Evolutionary conservation across 2,797 vertebrate species (phyloP).

Genomic region (Hyperoplus lanceolatus): DNA sequence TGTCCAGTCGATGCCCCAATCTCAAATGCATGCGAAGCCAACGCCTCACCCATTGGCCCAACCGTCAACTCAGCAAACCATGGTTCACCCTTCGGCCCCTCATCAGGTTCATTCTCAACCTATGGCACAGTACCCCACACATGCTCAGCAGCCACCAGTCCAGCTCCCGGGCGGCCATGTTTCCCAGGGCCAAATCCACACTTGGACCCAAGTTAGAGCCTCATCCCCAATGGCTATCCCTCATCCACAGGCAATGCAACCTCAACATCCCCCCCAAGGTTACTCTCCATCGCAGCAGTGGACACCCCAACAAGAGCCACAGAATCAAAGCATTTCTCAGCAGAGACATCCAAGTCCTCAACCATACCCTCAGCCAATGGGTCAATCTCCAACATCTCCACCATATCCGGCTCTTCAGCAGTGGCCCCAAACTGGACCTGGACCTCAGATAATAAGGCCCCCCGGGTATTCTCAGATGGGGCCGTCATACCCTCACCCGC

Average conservation of each 20-base stretch:
- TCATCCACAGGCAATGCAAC: conserved; percentile 57
- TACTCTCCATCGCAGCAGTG: conserved; percentile 69
- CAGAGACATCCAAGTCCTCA: conserved; percentile 58
- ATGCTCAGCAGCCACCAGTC: conserved; percentile 29
- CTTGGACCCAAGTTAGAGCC: conserved; percentile 61
- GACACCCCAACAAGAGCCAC: conserved; percentile 62
- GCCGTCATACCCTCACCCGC: conserved; percentile 48
- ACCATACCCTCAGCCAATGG: conserved; percentile 48
- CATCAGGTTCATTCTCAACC: conserved; percentile 36
- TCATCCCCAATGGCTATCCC: conserved; percentile 57
- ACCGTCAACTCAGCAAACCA: conserved; percentile 15
- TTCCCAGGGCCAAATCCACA: conserved; percentile 50
- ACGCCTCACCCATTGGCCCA: conserved; percentile 9
- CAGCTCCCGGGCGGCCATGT: conserved; percentile 51
- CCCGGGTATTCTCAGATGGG: conserved; percentile 49
- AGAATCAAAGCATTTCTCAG: conserved; percentile 50
- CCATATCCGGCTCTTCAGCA: conserved; percentile 52
- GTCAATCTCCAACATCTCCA: conserved; percentile 49
- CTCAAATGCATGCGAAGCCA: conserved; percentile 20
- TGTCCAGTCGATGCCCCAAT: neutral
- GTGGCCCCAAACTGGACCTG: conserved; percentile 53
- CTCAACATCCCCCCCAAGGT: conserved; percentile 57
- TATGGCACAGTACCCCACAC: conserved; percentile 20
- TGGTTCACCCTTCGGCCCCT: conserved; percentile 11
- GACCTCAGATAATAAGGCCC: conserved; percentile 26